These are phyloP conservation scores for Sylvia borin DNA, from an alignment of 2,797 vertebrate species.

Conservation along the genomic window DNA sequence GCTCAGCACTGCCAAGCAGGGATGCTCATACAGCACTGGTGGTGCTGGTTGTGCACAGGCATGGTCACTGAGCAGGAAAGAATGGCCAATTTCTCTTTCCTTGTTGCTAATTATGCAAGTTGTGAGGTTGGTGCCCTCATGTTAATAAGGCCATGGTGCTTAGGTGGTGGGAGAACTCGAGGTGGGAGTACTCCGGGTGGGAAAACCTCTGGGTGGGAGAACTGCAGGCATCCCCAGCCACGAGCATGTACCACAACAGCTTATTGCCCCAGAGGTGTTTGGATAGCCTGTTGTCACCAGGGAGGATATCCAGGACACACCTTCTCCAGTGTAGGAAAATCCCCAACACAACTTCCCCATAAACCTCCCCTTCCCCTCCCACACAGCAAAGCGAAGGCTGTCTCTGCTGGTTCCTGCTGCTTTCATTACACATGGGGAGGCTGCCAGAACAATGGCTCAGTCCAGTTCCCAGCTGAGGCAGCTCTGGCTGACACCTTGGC, in stretches of 20 bases:
- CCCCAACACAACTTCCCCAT: neutral
- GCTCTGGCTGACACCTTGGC: neutral
- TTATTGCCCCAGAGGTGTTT: accelerated
- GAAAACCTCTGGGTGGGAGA: neutral
- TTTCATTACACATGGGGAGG: accelerated
- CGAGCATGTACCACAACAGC: accelerated
- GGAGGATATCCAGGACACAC: neutral
- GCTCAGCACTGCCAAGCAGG: neutral
- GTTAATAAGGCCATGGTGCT: neutral
- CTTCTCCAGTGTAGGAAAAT: neutral
- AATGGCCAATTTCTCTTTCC: neutral
- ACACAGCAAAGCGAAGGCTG: neutral
- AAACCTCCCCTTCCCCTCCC: neutral
- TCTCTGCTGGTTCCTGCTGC: neutral
- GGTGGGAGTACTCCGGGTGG: neutral
- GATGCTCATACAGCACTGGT: accelerated
- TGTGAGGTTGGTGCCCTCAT: neutral
- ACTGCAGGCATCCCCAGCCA: neutral
- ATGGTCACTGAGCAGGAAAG: neutral
- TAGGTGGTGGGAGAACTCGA: neutral
- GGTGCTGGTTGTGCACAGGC: accelerated
- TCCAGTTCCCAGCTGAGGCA: neutral
- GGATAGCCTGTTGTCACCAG: neutral
- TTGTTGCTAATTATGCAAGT: neutral
- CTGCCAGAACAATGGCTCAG: neutral